Conservation (phyloP, 2,888 invertebrate genomes). For the Cerastis leucographa region DNA sequence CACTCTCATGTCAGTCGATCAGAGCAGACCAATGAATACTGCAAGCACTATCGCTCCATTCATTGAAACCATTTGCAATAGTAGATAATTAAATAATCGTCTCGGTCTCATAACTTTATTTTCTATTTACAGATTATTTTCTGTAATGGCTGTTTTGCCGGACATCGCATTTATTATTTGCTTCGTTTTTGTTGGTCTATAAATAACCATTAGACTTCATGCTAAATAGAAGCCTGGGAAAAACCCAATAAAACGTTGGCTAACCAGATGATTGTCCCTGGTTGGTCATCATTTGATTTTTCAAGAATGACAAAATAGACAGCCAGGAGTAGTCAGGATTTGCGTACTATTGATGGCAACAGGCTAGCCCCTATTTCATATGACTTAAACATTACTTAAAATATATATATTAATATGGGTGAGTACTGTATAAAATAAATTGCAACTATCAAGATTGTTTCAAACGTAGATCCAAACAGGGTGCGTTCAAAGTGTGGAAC, state of each 20-base stretch:
- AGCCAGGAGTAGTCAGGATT: neutral
- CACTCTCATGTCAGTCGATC: slow-evolving; percentile 1
- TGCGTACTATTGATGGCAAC: neutral
- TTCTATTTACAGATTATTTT: neutral
- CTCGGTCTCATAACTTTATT: slow-evolving; percentile 14
- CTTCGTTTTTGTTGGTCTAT: neutral
- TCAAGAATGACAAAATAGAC: neutral
- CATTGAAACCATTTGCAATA: slow-evolving; percentile 17
- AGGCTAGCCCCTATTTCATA: neutral
- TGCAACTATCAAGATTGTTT: slow-evolving; percentile 44
- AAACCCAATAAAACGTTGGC: neutral
- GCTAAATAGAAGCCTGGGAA: neutral
- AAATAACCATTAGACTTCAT: no score
- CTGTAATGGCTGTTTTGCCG: neutral
- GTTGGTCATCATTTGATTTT: neutral
- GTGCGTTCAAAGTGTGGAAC: slow-evolving; percentile 54
- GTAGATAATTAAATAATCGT: slow-evolving; percentile 15
- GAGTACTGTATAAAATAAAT: neutral
- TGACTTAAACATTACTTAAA: neutral
- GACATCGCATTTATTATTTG: neutral
- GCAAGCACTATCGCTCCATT: slow-evolving; percentile 14
- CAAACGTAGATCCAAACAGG: slow-evolving; percentile 1
- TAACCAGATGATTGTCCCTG: neutral
- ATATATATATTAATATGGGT: neutral
- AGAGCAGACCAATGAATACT: slow-evolving; percentile 18